Percentiles rank a stretch among this genome's conserved stretches.
Evolutionary conservation across 2,888 invertebrate species (phyloP).

Genomic region (Erannis defoliaria): DNA sequence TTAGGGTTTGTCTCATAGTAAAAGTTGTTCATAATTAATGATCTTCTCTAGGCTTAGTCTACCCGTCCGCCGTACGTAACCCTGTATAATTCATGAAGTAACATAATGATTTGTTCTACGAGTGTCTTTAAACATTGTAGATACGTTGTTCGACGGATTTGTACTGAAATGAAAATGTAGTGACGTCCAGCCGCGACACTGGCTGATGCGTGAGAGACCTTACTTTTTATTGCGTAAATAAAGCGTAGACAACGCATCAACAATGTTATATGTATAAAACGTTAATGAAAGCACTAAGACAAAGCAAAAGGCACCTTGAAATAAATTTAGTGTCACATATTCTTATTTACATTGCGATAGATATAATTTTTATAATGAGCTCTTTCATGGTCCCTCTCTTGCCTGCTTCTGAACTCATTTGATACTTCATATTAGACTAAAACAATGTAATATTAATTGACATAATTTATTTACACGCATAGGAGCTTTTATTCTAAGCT

Average conservation of each 20-base stretch:
- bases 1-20: too few species aligned
- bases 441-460: conserved; percentile 14
- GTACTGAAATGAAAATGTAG: too few species aligned
- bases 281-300: conserved; percentile 1
- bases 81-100: background rate
- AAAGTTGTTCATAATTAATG: too few species aligned
- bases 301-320: conserved; percentile 50
- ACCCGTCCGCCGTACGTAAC: too few species aligned
- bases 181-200: too few species aligned
- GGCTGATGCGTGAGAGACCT: too few species aligned
- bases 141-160: too few species aligned
- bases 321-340: conserved; percentile 3
- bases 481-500: conserved; percentile 23
- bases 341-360: conserved; percentile 27
- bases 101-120: background rate
- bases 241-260: too few species aligned
- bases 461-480: conserved; percentile 18
- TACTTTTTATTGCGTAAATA: too few species aligned
- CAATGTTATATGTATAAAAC: conserved; percentile 15
- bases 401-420: conserved; percentile 42
- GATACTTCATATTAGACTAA: conserved; percentile 39
- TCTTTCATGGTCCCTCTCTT: conserved; percentile 61
- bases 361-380: conserved; percentile 48
- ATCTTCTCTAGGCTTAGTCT: too few species aligned
- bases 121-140: background rate